Evolutionary conservation across 2,113 vertebrate species (phyloP).

Genomic region (Myxocyprinus asiaticus): DNA sequence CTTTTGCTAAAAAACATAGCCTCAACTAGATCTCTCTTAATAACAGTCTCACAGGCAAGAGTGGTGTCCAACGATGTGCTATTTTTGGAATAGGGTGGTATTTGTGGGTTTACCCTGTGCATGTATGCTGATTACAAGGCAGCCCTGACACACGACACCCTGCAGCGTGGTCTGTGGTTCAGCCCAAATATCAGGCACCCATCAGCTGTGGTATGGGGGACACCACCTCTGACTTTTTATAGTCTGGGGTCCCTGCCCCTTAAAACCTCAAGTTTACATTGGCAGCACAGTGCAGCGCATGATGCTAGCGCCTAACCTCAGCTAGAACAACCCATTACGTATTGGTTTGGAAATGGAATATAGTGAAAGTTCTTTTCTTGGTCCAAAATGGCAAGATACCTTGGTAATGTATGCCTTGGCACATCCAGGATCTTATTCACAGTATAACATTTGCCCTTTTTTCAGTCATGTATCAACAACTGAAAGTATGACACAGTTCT

Average conservation of each 20-base stretch:
- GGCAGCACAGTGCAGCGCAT: conserved; percentile 39
- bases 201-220: conserved; percentile 42
- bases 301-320: conserved; percentile 44
- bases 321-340: conserved; percentile 47
- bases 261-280: conserved; percentile 57
- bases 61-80: conserved; percentile 26
- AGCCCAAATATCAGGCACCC: conserved; percentile 38
- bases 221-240: conserved; percentile 56
- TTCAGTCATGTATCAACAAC: neutral
- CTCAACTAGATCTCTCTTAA: conserved; percentile 40
- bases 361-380: conserved; percentile 33
- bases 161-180: conserved; percentile 49
- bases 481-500: neutral
- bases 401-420: neutral
- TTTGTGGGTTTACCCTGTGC: conserved; percentile 52
- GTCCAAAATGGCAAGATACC: neutral
- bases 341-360: conserved; percentile 46
- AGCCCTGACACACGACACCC: conserved; percentile 56
- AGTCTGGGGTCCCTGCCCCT: conserved; percentile 58
- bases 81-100: conserved; percentile 52
- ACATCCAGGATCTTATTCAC: neutral
- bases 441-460: neutral
- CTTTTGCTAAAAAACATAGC: conserved; percentile 31
- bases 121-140: conserved; percentile 59
- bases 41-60: conserved; percentile 47